Conservation (phyloP, 2,797 vertebrate species). For the Pyrocephalus nanus region DNA sequence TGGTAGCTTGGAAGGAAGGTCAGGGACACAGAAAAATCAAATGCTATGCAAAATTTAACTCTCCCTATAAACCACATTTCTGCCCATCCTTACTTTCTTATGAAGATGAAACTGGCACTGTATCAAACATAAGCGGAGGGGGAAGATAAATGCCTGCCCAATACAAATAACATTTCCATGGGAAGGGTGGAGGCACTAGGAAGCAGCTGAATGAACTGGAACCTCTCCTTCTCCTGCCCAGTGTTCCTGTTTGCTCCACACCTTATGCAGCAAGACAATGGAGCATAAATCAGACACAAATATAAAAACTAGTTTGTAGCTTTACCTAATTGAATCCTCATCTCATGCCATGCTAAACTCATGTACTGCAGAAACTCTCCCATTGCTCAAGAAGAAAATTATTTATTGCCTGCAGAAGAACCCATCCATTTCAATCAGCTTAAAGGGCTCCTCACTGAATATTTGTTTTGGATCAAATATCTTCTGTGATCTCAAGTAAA, state of each 20-base stretch:
- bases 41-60: background rate
- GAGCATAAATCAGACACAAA: background rate
- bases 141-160: background rate
- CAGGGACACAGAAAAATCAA: background rate
- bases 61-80: background rate
- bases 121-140: background rate
- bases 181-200: constrained; percentile 30
- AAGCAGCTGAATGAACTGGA: constrained; percentile 28
- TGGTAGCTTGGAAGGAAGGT: background rate
- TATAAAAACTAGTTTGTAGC: background rate
- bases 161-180: background rate
- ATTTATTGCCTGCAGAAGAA: background rate
- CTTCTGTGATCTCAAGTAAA: constrained; percentile 7
- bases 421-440: background rate
- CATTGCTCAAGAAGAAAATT: background rate
- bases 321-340: background rate
- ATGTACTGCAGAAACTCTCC: background rate
- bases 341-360: background rate
- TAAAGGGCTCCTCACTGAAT: background rate
- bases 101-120: background rate
- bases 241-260: background rate
- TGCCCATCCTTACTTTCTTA: background rate
- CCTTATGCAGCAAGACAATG: background rate
- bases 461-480: constrained; percentile 35
- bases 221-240: background rate